Conservation (phyloP, 2,797 vertebrate species). For the Macropodus opercularis region DNA sequence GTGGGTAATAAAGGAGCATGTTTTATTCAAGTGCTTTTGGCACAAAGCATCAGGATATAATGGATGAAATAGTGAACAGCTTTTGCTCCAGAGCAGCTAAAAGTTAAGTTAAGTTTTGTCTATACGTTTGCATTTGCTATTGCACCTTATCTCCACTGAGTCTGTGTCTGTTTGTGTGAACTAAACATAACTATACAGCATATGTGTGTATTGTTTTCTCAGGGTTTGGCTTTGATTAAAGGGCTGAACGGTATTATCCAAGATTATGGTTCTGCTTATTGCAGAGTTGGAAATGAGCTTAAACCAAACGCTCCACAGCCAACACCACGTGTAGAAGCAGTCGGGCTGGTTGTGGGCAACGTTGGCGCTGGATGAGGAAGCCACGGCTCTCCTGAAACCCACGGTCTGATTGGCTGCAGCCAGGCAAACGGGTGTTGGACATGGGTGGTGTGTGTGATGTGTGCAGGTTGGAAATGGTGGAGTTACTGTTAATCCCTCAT, state of each 20-base stretch:
- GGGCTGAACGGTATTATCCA: conserved; percentile 60
- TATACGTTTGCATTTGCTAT: conserved; percentile 1
- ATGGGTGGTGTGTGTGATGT: conserved; percentile 68
- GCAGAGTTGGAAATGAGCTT: conserved; percentile 72
- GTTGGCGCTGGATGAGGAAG: conserved; percentile 51
- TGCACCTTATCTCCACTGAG: conserved; percentile 2
- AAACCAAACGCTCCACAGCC: conserved; percentile 60
- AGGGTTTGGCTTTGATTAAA: conserved; percentile 68
- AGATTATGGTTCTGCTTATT: conserved; percentile 67
- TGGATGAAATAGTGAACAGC: too few relatives aligned
- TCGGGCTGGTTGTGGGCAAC: conserved; percentile 36
- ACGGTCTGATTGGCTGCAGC: conserved; percentile 57
- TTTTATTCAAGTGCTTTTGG: neutral
- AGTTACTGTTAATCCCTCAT: conserved; percentile 64
- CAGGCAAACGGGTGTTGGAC: conserved; percentile 32
- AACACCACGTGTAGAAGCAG: conserved; percentile 64
- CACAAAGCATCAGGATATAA: neutral
- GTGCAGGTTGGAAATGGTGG: conserved; percentile 75
- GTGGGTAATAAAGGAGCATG: too few relatives aligned
- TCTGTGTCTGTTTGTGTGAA: conserved; percentile 14
- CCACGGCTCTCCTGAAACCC: conserved; percentile 19
- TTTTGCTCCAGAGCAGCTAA: neutral
- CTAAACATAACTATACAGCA: neutral
- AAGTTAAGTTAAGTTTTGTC: neutral
- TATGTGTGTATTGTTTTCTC: conserved; percentile 38